These are phyloP conservation scores for Charadrius vociferus DNA, from an alignment of 2,113 vertebrate species.

Conservation along the genomic window DNA sequence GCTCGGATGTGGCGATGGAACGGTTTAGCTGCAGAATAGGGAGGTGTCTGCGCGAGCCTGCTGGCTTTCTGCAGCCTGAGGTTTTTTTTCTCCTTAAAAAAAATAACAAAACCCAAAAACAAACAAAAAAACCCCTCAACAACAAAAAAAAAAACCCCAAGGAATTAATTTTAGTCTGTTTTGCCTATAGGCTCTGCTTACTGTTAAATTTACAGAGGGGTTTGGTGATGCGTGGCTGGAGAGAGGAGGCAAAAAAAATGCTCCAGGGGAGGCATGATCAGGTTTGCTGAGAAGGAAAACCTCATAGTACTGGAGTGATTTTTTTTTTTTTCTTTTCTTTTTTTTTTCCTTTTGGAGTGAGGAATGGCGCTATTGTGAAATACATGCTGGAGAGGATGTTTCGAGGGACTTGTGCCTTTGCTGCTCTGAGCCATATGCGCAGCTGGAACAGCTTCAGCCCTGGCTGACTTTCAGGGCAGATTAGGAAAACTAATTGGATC, in stretches of 20 bases:
- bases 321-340: background rate
- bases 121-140: too few relatives aligned
- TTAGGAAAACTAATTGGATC: background rate
- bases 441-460: conserved; percentile 9
- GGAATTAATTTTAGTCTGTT: background rate
- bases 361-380: background rate
- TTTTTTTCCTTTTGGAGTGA: background rate
- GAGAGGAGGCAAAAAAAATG: background rate
- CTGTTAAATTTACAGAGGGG: background rate
- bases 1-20: background rate
- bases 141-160: background rate
- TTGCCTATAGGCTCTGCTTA: background rate
- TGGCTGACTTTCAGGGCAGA: background rate
- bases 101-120: too few relatives aligned
- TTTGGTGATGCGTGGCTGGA: background rate
- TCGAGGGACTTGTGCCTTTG: background rate
- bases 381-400: background rate
- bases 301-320: background rate
- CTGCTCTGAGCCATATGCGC: background rate
- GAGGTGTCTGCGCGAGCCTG: background rate
- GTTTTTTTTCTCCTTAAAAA: background rate
- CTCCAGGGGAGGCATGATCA: background rate
- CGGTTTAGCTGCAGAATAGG: background rate
- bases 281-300: background rate
- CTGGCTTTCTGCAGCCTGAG: background rate